Evolutionary conservation across 2,888 invertebrate species (phyloP).

Genomic region (Ellobium chinense): DNA sequence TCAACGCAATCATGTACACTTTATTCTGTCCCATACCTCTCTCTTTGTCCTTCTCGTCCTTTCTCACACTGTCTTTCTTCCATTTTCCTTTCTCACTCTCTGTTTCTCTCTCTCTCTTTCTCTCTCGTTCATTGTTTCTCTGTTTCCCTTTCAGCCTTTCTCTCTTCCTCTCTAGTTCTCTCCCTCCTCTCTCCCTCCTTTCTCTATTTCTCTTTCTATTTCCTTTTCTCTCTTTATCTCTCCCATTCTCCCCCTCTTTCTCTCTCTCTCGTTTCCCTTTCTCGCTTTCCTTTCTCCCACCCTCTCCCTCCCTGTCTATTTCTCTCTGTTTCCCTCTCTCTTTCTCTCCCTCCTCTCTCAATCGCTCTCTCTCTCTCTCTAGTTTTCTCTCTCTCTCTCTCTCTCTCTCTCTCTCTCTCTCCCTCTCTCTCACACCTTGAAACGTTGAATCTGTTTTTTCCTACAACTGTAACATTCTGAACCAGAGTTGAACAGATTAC

Average conservation of each 20-base stretch:
- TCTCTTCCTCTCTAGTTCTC: neutral
- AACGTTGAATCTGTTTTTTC: too few species aligned
- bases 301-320: neutral
- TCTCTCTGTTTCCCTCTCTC: slow-evolving; percentile 15
- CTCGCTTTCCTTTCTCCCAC: neutral
- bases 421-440: slow-evolving; percentile 2
- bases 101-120: neutral
- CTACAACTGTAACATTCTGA: too few species aligned
- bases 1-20: too few species aligned
- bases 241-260: neutral
- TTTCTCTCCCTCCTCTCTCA: neutral
- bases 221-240: too few species aligned
- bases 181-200: neutral
- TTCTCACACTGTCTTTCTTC: neutral
- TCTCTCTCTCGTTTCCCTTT: neutral
- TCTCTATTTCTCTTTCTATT: neutral
- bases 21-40: neutral
- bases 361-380: slow-evolving; percentile 8
- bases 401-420: neutral
- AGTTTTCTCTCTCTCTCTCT: neutral
- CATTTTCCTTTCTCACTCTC: neutral
- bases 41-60: neutral
- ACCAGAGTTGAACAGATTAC: too few species aligned
- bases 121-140: neutral
- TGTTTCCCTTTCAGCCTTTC: too few species aligned